phyloP scores from a whole-genome alignment of 2,888 invertebrate species.

The Graphium colonna region DNA sequence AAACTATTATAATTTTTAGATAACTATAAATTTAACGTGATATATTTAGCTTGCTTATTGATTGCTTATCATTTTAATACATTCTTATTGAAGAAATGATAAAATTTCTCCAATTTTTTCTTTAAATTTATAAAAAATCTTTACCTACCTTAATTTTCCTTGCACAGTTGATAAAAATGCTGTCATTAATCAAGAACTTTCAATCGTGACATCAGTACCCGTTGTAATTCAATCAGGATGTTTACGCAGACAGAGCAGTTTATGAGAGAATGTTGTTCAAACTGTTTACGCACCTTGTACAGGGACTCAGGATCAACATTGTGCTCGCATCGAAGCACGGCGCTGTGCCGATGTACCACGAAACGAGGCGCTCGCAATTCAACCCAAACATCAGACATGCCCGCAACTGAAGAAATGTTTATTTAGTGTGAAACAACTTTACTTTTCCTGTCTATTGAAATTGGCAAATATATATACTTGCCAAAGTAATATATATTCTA shows the following conservation, averaged over 20 bases:
- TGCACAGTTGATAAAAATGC: no score
- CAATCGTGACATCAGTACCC: no score
- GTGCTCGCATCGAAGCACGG: constrained; percentile 85
- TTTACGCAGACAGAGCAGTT: neutral
- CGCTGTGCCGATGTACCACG: constrained; percentile 85
- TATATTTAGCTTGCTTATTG: no score
- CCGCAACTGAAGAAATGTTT: constrained; percentile 52
- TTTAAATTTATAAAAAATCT: constrained; percentile 2
- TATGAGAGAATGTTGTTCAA: neutral
- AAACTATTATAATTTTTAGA: no score
- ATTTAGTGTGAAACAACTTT: no score
- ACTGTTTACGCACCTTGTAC: constrained; percentile 79
- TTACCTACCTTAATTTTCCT: no score
- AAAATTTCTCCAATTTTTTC: no score
- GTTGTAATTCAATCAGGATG: neutral
- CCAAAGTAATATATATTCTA: neutral
- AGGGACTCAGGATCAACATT: constrained; percentile 85
- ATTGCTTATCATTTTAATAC: no score
- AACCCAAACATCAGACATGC: constrained; percentile 80
- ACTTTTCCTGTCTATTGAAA: no score
- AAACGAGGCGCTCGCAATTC: constrained; percentile 84
- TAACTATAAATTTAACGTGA: no score
- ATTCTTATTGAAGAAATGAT: no score
- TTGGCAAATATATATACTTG: constrained; percentile 1
- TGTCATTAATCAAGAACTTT: no score